phyloP scores from a whole-genome alignment of 2,113 vertebrate species.

The Tragelaphus buxtoni region DNA sequence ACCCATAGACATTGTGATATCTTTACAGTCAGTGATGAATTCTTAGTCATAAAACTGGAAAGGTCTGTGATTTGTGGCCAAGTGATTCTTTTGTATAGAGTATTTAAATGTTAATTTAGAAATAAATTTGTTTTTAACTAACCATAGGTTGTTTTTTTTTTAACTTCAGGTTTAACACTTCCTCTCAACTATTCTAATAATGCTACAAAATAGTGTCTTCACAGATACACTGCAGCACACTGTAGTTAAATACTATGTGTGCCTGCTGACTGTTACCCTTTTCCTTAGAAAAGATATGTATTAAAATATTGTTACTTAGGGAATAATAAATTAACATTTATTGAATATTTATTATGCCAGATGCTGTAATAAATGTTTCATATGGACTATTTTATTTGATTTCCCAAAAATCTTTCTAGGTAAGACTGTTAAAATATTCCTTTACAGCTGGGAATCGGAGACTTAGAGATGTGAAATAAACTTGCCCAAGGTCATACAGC shows the following conservation, averaged over 20 bases:
- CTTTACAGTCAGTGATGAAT: not conserved
- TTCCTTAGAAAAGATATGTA: not conserved
- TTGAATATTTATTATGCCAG: not conserved
- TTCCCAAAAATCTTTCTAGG: not conserved
- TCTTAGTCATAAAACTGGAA: not conserved
- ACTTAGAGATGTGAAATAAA: not conserved
- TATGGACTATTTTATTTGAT: not conserved
- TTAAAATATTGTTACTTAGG: constrained; percentile 37
- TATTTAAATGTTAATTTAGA: constrained; percentile 35
- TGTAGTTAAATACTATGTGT: not conserved
- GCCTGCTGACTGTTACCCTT: not conserved
- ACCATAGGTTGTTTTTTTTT: not conserved
- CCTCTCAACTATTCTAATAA: not conserved
- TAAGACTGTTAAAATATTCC: not conserved
- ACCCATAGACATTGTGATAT: not conserved
- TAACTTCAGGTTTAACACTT: constrained; percentile 5
- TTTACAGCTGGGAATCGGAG: not conserved
- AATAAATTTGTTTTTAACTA: not conserved
- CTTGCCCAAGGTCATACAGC: not conserved
- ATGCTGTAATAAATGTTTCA: not conserved
- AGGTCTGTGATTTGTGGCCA: constrained; percentile 1
- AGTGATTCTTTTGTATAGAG: not conserved
- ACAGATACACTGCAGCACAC: not conserved
- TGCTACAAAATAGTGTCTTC: not conserved
- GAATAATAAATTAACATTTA: not conserved